A percentile compares a stretch with the other conserved stretches of the same genome.
Conservation (phyloP, 2,797 vertebrate species). For the Hapalemur alaotrensis region DNA sequence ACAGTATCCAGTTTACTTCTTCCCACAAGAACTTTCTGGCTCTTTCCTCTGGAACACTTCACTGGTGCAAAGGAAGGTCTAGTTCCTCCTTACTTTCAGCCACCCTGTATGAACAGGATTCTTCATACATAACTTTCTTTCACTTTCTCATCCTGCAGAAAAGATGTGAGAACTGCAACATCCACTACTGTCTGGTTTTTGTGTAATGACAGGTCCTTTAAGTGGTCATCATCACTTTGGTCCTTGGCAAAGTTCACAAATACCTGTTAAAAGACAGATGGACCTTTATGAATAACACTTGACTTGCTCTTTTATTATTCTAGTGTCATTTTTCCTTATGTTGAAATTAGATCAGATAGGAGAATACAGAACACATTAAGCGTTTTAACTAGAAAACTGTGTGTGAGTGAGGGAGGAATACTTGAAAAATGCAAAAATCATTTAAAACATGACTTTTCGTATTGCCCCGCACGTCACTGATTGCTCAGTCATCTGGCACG, state of each 20-base stretch:
- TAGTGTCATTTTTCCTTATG: neutral
- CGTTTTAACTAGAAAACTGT: neutral
- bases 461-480: neutral
- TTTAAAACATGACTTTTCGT: neutral
- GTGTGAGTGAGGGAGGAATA: neutral
- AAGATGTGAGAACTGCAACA: slow-evolving; percentile 88
- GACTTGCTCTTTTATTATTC: neutral
- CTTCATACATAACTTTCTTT: slow-evolving; percentile 94
- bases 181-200: slow-evolving; percentile 89
- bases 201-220: slow-evolving; percentile 93
- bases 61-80: slow-evolving; percentile 70
- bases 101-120: slow-evolving; percentile 64
- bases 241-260: slow-evolving; percentile 99
- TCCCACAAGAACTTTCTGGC: slow-evolving; percentile 76
- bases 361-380: neutral
- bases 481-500: neutral
- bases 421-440: slow-evolving; percentile 2
- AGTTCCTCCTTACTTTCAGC: slow-evolving; percentile 52
- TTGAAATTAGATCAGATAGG: neutral
- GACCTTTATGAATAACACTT: neutral
- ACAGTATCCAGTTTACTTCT: slow-evolving; percentile 86
- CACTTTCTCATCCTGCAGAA: slow-evolving; percentile 91
- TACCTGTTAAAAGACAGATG: slow-evolving; percentile 86
- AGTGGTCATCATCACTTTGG: slow-evolving; percentile 96
- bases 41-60: slow-evolving; percentile 79